phyloP scores from a whole-genome alignment of 2,113 vertebrate species.

The Oxyruncus cristatus region DNA sequence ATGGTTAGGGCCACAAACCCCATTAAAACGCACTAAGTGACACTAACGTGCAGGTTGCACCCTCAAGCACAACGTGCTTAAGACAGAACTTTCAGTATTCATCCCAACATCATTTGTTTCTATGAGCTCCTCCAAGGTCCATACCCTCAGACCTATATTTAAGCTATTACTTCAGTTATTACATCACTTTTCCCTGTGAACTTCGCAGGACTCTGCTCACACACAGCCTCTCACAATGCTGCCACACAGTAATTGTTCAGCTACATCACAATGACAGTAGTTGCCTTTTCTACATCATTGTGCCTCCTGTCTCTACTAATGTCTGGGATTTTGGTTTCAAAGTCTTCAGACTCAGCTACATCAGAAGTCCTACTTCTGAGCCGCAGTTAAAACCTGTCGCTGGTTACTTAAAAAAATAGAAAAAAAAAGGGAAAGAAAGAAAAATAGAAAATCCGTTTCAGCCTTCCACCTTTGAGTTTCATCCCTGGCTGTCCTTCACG shows the following conservation, averaged over 20 bases:
- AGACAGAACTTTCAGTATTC: background rate
- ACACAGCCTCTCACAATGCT: background rate
- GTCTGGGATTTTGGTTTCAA: background rate
- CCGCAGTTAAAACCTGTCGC: background rate
- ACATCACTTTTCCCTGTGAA: background rate
- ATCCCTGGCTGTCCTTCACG: background rate
- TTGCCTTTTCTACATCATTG: background rate
- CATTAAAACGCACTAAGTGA: background rate
- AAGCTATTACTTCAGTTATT: background rate
- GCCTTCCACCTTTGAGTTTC: background rate
- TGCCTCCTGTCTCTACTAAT: background rate
- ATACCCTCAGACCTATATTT: background rate
- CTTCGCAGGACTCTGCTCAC: background rate
- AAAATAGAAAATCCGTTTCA: too few relatives aligned
- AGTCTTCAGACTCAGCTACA: background rate
- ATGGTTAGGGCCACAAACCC: background rate
- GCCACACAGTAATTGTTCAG: background rate
- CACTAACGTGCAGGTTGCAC: background rate
- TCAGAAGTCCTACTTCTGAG: background rate
- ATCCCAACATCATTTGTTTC: background rate
- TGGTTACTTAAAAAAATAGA: background rate
- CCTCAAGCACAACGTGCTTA: background rate
- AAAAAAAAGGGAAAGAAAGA: too few relatives aligned
- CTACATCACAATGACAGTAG: accelerated
- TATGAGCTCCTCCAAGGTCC: background rate